Conservation (phyloP, 1,140 invertebrate genomes). For the Chironomus striatipennis region DNA sequence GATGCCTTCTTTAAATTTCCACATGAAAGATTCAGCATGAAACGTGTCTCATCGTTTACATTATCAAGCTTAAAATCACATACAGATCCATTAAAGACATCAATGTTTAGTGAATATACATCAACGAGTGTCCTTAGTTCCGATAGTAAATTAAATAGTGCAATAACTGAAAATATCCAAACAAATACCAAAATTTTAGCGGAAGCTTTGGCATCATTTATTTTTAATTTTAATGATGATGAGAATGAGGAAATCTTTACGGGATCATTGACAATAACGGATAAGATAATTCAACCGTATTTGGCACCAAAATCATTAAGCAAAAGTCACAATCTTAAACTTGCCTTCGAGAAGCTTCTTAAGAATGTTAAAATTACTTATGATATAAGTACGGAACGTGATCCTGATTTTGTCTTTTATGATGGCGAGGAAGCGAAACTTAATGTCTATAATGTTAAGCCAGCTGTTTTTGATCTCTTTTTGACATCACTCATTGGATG, state of each 20-base stretch:
- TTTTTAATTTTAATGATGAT: slow-evolving; percentile 62
- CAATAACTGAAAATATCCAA: slow-evolving; percentile 30
- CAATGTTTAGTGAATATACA: slow-evolving; percentile 51
- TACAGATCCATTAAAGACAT: slow-evolving; percentile 48
- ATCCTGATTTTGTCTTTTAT: slow-evolving; percentile 91
- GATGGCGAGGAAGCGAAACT: slow-evolving; percentile 67
- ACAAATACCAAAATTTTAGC: slow-evolving; percentile 68
- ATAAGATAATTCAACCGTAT: slow-evolving; percentile 30
- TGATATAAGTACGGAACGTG: slow-evolving; percentile 65
- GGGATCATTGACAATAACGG: slow-evolving; percentile 28
- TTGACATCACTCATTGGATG: slow-evolving; percentile 74
- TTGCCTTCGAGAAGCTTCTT: slow-evolving; percentile 66
- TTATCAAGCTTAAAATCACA: slow-evolving; percentile 68
- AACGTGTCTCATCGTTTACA: slow-evolving; percentile 83
- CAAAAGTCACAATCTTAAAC: slow-evolving; percentile 44
- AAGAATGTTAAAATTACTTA: slow-evolving; percentile 62
- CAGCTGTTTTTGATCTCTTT: slow-evolving; percentile 93
- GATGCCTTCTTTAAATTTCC: slow-evolving; percentile 92
- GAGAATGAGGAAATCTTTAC: slow-evolving; percentile 31
- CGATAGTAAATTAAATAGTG: slow-evolving; percentile 26
- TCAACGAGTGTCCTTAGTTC: slow-evolving; percentile 52
- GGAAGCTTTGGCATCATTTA: slow-evolving; percentile 71
- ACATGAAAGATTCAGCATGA: slow-evolving; percentile 92
- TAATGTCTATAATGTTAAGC: slow-evolving; percentile 92
- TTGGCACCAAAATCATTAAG: slow-evolving; percentile 34